Evolutionary conservation across 1,140 invertebrate genomes (phyloP), one percentile per base, ranked within the genome.

Genomic region (Drosophila bipectinata): DNA sequence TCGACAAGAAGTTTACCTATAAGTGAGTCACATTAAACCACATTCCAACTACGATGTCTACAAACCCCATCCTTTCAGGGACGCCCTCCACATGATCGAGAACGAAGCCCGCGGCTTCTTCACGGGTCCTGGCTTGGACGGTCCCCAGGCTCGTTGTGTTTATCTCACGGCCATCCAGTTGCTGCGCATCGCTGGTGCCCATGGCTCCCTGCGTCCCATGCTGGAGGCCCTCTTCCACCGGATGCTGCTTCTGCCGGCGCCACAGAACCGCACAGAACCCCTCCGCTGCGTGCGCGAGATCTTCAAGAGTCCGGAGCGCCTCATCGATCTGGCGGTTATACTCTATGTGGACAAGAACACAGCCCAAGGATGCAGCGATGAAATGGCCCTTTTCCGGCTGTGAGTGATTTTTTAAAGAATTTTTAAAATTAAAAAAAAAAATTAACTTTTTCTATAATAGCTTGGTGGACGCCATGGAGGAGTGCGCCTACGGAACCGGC

Each of bases 151-250:
- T 0, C 83, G 91, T 18, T 92, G 91, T 39, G 91, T 92, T 4
- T 92, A 92, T 41, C 49, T 92, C 41, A 92, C 91, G 1, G 96
- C 97, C 8, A 96, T 96, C 21, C 96, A 98, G 90, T 91, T 99
- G 56, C 95, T 98, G 0, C 93, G 97, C 30, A 92, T 98, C 30
- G 96, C 98, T 3, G 98, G 97, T 0, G 95, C 95, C 57, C 95
- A 97, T 24, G 95, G 95, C 1, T 96, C 96, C 8, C 92, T 98
- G 55, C 93, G 97, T 14, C 97, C 97, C 12, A 97, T 98, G 39
- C 92, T 98, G 59, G 97, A 98, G 91, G 97, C 97, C 0, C 93
- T 98, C 2, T 98, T 98, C 91, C 97, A 98, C 92, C 93, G 97
- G 34, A 98, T 98, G 96, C 92, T 98, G 0, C 92, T 98, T 0